Conservation (phyloP, 2,888 invertebrate genomes). For the Andrena bicolor region DNA sequence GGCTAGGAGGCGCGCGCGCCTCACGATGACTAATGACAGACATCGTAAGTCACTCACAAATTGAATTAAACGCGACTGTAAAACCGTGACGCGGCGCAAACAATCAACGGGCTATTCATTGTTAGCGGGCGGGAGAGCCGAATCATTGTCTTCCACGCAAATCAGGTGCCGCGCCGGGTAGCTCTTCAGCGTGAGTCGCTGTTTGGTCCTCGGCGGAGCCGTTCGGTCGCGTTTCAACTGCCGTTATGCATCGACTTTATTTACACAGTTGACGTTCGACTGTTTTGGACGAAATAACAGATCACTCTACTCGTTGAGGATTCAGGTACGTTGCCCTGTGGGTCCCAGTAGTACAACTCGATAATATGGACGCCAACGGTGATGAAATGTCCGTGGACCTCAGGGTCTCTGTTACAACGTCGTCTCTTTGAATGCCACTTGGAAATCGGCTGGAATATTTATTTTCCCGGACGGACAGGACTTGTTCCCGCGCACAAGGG, state of each 20-base stretch:
- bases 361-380: neutral
- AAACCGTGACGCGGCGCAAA: constrained; percentile 77
- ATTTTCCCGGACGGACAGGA: constrained; percentile 21
- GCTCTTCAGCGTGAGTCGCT: neutral
- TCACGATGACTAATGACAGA: constrained; percentile 77
- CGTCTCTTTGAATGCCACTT: constrained; percentile 2
- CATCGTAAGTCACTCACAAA: constrained; percentile 75
- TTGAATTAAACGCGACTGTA: constrained; percentile 78
- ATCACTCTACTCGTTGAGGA: too few relatives aligned
- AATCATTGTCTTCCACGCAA: constrained; percentile 61
- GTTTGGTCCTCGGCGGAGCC: neutral
- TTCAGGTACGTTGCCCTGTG: too few relatives aligned
- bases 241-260: neutral
- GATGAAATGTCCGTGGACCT: neutral
- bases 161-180: constrained; percentile 37
- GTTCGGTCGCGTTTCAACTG: neutral
- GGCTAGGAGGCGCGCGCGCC: constrained; percentile 70
- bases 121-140: constrained; percentile 45
- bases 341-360: neutral
- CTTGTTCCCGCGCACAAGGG: constrained; percentile 37
- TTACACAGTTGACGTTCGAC: neutral
- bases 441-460: constrained; percentile 40
- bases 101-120: constrained; percentile 77
- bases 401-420: neutral
- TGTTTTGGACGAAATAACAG: neutral